Base-by-base conservation (phyloP, 2,888 invertebrate species). In the Microctonus brassicae region DNA sequence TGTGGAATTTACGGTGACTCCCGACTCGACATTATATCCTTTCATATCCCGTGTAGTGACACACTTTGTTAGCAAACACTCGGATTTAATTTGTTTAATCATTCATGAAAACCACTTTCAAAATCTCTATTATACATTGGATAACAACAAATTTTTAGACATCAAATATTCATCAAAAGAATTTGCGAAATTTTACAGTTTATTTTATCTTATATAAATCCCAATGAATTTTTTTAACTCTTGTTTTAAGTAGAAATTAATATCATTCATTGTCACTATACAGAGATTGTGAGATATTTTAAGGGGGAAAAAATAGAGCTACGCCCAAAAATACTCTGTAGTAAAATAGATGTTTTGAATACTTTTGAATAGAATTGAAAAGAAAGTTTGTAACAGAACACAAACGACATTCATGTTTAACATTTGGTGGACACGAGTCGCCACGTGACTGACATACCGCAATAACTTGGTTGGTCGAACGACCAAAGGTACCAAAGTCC, bases 381-480 rank as follows among this genome's bases (percentile, higher is more conserved):
- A 65, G 47, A 85, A 86, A 83, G 83, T 80, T 77, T 84, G 81
- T 47, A 7, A 17, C 7, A 17, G 20, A 47, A 47, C 1, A 47
- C 17, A n/a, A 47, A 20, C 4, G 47, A 7, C 47, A 9, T 47
- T 5, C 1, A 7, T n/a, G 17, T 29, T 17, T 20, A 47, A 83
- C 84, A 82, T 84, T 84, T 84, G 84, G 78, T 75, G 67, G 79
- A 77, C 85, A 84, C 83, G 83, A 76, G 84, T 78, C 83, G 82
- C 76, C 85, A 85, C 85, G 85, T 82, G 85, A 83, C 84, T 78
- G n/a, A 22, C 64, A 64, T 53, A 20, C 33, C 34, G 22, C 53
- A 64, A 17, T 20, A 7, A 47, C 47, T 20, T n/a, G n/a, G n/a
- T n/a, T n/a, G n/a, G 17, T 47, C 17, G 20, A 47, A n/a, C 9